Evolutionary conservation across 2,797 vertebrate genomes (phyloP), one percentile per base, ranked within the genome.

Genomic region (Alectoris magna): DNA sequence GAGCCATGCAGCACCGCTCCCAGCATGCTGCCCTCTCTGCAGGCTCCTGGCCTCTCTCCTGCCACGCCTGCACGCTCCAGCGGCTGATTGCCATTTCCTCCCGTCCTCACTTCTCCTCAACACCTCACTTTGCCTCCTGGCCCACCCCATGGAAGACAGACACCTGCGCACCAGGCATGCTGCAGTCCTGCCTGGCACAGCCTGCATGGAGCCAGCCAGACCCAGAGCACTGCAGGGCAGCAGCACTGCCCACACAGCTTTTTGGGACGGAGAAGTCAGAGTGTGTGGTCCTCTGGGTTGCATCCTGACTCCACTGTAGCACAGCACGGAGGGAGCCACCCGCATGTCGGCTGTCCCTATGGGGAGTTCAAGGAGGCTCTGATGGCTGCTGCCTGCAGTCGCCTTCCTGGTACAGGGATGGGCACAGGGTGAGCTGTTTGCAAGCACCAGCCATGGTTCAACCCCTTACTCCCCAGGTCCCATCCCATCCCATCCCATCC

Each of bases 241-340:
- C 51, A 16, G 49, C 3, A 0, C 56, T 59, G 44, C 56, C 51
- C 2, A 1, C 4, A 11, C 53, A 24, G 64, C 63, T 75, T 58
- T 31, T 26, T 15, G 41, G 13, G 26, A 36, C 5, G 11, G 17
- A 14, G 13, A 11, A 2, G 17, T 91, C 3, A 3, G 44, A 38
- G 58, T 4, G 0, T 36, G 12, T 0, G 0, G 6, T 16, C 14
- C 31, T 43, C 12, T 10, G 5, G 14, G 67, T 29, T 36, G 2
- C 0, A 62, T 71, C 41, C 12, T 2, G 36, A 85, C 6, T 21
- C 27, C 27, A 29, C 10, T 17, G 10, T 29, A 27, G 51, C 51
- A 53, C 10, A 16, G 59, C 59, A 27, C 5, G 11, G 26, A 41
- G 38, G 38, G 17, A 63, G 26, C 17, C 18, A 38, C 60, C 60